Conservation (phyloP, 2,888 invertebrate species). For the Eupithecia tripunctaria region DNA sequence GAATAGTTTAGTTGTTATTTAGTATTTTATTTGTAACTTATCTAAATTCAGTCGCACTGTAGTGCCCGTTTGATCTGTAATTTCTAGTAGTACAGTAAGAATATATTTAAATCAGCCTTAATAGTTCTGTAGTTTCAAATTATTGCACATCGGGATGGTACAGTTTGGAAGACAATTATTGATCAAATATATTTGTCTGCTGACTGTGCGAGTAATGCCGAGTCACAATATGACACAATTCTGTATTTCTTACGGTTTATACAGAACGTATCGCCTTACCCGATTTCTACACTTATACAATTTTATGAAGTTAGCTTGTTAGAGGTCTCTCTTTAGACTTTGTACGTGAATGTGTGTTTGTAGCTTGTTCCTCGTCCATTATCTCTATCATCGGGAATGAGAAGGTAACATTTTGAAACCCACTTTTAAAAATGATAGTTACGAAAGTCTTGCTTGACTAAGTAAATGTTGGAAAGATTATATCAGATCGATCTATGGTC, state of each 20-base stretch:
- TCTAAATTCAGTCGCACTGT: constrained; percentile 51
- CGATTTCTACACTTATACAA: constrained; percentile 64
- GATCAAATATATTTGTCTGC: constrained; percentile 3
- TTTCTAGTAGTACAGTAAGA: constrained; percentile 29
- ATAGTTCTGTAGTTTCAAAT: constrained; percentile 33
- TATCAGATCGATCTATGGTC: not conserved
- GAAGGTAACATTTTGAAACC: constrained; percentile 12
- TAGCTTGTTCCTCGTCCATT: constrained; percentile 30
- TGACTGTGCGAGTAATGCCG: constrained; percentile 20
- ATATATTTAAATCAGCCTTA: constrained; percentile 37
- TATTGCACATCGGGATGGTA: constrained; percentile 26
- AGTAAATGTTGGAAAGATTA: not conserved
- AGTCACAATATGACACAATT: constrained; percentile 27
- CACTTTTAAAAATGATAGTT: not conserved
- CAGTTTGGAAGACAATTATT: constrained; percentile 18
- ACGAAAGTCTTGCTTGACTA: not conserved
- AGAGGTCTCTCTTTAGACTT: constrained; percentile 46
- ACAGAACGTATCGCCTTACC: constrained; percentile 69
- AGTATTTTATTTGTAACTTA: constrained; percentile 75
- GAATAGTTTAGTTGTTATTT: constrained; percentile 81
- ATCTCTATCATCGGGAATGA: constrained; percentile 18
- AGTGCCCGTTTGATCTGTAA: constrained; percentile 13
- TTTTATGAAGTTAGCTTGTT: constrained; percentile 55
- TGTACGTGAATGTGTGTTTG: constrained; percentile 38
- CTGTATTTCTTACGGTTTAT: constrained; percentile 45